Base-by-base conservation (phyloP, 1,140 invertebrate species). In the Microplitis demolitor region DNA sequence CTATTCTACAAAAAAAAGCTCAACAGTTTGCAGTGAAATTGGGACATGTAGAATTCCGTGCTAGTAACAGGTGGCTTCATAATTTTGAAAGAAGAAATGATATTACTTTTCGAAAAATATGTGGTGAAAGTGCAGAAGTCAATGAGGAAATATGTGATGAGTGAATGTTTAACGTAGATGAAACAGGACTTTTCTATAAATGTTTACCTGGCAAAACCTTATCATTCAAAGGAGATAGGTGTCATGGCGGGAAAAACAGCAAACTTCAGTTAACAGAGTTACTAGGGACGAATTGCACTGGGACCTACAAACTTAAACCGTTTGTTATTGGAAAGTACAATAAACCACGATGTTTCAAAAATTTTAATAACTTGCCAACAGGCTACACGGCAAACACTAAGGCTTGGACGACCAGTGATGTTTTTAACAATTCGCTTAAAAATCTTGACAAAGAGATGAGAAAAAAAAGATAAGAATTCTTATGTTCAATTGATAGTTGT, bases 401-500 rank as follows among this genome's bases (percentile, higher is more conserved):
- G 77, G 73, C 76, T 54, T 81, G 77, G 79, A 74, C 79, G 68
- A 78, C 73, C 13, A 53, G 16, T 70, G 51, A 75, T 72, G 69
- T 84, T 62, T 87, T 85, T 77, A 74, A 80, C 79, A 72, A 78
- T 64, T 82, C 77, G 78, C 73, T 87, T 24, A 69, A 72, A 73
- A 78, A 79, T 24, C 45, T 86, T 33, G 78, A 85, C 76, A 76
- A 76, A 31, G 69, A 79, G 66, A 80, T 83, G 76, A 66, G 71
- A 54, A 31, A 34, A 58, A 83, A 72, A 84, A 84, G 73, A 66
- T 83, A 72, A 85, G 87, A 79, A 86, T 87, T 70, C 66, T 88
- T 6, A 70, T 89, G 37, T 83, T 89, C 70, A n/a, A 75, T 89
- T 54, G 86, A 89, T 73, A 89, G 88, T 75, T 88, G 83, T 77